These are phyloP conservation scores for cattle (Bos taurus) DNA, from an alignment of 2,113 vertebrate species.

Conservation along the genomic window DNA sequence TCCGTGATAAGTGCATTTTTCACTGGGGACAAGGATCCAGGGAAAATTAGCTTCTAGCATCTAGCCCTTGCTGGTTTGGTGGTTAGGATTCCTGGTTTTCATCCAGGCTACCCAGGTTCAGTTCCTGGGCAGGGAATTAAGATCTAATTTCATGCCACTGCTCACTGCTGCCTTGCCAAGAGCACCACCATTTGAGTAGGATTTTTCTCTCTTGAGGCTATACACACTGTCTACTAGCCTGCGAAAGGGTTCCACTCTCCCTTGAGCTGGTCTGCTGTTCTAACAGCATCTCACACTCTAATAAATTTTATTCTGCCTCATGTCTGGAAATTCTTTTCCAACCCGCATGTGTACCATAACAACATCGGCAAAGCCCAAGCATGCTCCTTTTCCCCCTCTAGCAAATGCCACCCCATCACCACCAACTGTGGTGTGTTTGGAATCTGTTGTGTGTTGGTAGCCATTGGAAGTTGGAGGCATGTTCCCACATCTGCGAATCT, in stretches of 20 bases:
- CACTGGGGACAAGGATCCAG: background rate
- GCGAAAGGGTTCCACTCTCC: rapidly evolving
- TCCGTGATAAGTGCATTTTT: background rate
- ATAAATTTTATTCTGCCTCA: background rate
- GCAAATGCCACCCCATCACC: background rate
- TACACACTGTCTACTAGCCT: background rate
- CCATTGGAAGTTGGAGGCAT: background rate
- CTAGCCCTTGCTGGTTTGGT: background rate
- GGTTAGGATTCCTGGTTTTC: background rate
- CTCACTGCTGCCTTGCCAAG: background rate
- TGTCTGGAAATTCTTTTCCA: background rate
- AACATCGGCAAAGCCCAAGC: background rate
- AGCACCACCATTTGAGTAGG: background rate
- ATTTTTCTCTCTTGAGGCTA: background rate
- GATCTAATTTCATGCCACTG: background rate
- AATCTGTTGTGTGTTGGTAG: background rate
- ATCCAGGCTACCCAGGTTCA: background rate
- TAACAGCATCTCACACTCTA: background rate
- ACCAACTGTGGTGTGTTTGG: background rate
- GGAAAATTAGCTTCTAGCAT: background rate
- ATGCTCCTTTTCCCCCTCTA: rapidly evolving
- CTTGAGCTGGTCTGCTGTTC: background rate
- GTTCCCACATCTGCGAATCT: background rate
- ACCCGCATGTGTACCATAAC: rapidly evolving
- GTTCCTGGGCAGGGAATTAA: background rate